Base-by-base conservation (phyloP, 1,140 invertebrate species). In the Drosophila lacertosa region DNA sequence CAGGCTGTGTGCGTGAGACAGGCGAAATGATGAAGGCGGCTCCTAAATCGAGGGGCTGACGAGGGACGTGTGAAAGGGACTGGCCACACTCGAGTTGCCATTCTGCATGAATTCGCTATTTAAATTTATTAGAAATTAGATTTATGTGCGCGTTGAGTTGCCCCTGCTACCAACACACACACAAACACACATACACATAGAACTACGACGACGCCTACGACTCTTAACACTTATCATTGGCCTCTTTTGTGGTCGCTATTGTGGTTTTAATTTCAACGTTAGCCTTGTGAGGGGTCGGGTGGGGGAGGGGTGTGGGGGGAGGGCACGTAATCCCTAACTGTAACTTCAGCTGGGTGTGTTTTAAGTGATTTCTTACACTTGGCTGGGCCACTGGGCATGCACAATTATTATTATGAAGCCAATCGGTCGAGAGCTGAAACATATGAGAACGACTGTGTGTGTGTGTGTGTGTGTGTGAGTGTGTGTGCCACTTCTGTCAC, bases 81-180 rank as follows among this genome's bases (percentile, higher is more conserved):
- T 63, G 63, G 32, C 50, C 69, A 74, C 63, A 72, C 74, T 63
- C 62, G 74, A 71, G 60, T 69, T 73, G 42, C 63, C 81, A 84
- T 84, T 84, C 86, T 86, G 80, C 81, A 86, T 84, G 80, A 86
- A 77, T 86, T 70, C 69, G 81, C 80, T 84, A 74, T 84, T 84
- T 84, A 84, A 84, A 84, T 84, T 84, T 84, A 84, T 86, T 84
- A 84, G 74, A 84, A 81, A 84, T 86, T 86, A 84, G 80, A 84
- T 84, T 84, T 84, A 84, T 84, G 80, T 80, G 48, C 68, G 81
- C 80, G 80, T 84, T 84, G 80, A 84, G 81, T 86, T 76, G 63
- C 39, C 58, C 50, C 45, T 22, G n/a, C 37, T 1, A 1, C n/a
- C n/a, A n/a, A n/a, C 7, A 13, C 1, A 4, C 2, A 35, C 6